Evolutionary conservation across 2,888 invertebrate species (phyloP).

Genomic region (Dicycla oo): DNA sequence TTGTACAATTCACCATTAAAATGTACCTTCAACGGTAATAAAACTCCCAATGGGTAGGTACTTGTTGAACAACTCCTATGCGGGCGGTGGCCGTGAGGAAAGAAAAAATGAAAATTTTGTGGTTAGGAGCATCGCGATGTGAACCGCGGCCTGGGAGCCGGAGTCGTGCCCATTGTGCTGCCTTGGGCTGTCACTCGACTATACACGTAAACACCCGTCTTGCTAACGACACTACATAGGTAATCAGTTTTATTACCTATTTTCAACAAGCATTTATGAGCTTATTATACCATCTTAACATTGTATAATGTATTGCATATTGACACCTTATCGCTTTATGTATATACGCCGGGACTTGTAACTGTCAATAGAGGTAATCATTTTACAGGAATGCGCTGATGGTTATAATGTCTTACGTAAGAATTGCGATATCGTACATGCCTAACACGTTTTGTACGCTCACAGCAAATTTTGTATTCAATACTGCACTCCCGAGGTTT

Average conservation of each 20-base stretch:
- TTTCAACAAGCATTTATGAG: constrained; percentile 4
- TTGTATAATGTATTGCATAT: constrained; percentile 18
- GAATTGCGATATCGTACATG: constrained; percentile 75
- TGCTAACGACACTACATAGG: constrained; percentile 12
- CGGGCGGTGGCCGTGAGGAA: constrained; percentile 75
- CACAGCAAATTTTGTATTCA: constrained; percentile 77
- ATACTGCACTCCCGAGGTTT: constrained; percentile 68
- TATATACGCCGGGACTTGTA: constrained; percentile 33
- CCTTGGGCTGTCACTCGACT: constrained; percentile 27
- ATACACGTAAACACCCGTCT: constrained; percentile 36
- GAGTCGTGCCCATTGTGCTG: constrained; percentile 65
- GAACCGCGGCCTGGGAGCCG: constrained; percentile 62
- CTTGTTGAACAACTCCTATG: constrained; percentile 72
- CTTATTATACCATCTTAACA: constrained; percentile 30
- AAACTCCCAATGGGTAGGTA: constrained; percentile 74
- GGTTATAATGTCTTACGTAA: constrained; percentile 78
- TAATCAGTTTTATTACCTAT: constrained; percentile 7
- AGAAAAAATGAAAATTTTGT: constrained; percentile 81
- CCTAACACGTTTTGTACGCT: constrained; percentile 75
- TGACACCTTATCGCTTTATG: constrained; percentile 46
- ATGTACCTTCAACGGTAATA: constrained; percentile 74
- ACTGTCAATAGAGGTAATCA: constrained; percentile 65
- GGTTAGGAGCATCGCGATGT: constrained; percentile 75
- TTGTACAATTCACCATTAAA: constrained; percentile 67
- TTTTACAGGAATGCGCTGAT: constrained; percentile 81